These are phyloP conservation scores for Chironomus striatipennis DNA, from an alignment of 1,140 invertebrate genomes.

Conservation along the genomic window DNA sequence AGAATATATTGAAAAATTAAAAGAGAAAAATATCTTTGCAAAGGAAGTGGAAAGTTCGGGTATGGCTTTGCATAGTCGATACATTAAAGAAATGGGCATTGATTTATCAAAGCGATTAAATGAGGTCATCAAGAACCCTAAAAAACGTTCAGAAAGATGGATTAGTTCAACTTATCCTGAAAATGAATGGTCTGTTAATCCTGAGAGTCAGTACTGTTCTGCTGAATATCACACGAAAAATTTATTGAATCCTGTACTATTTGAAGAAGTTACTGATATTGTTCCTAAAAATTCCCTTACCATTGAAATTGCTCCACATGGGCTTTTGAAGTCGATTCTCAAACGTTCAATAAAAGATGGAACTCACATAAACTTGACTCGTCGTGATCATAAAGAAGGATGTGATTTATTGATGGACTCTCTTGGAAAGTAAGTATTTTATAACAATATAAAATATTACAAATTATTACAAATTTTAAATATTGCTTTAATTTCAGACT, in stretches of 20 bases:
- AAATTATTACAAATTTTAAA: no score
- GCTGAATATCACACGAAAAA: constrained; percentile 93
- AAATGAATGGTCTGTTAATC: constrained; percentile 54
- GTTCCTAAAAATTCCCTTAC: constrained; percentile 72
- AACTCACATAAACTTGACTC: constrained; percentile 70
- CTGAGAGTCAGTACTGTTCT: constrained; percentile 60
- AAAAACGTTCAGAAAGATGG: constrained; percentile 68
- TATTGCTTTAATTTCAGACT: constrained; percentile 33
- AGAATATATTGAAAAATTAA: constrained; percentile 57
- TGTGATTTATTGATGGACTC: constrained; percentile 55
- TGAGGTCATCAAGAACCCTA: constrained; percentile 58
- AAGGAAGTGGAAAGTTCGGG: constrained; percentile 71
- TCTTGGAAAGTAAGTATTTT: constrained; percentile 57
- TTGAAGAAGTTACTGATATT: constrained; percentile 68
- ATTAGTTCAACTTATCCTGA: constrained; percentile 77
- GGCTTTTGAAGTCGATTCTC: constrained; percentile 63
- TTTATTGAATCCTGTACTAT: constrained; percentile 71
- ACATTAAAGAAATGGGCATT: constrained; percentile 63
- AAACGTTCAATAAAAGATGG: constrained; percentile 47
- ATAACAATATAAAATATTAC: not conserved
- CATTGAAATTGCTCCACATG: constrained; percentile 77
- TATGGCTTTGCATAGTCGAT: constrained; percentile 77
- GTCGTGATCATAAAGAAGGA: constrained; percentile 63
- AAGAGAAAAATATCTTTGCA: constrained; percentile 69
- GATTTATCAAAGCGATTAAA: constrained; percentile 60